Base-by-base conservation (phyloP, 1,140 invertebrate genomes). In the Venturia canescens region DNA sequence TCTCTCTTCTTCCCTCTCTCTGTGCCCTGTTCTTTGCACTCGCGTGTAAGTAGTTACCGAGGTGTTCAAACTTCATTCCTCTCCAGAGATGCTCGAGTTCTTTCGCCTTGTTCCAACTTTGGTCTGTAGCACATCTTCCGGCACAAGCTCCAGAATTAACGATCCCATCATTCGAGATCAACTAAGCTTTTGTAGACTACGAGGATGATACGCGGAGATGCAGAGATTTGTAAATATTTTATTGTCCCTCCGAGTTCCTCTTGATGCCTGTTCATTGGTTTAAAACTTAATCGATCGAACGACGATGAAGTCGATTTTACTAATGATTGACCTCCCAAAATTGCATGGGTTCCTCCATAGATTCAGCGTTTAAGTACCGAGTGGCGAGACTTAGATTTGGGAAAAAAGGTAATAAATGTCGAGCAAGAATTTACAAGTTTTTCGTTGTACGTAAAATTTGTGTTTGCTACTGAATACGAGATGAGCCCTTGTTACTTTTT, bases 121-220 rank as follows among this genome's bases (percentile, higher is more conserved):
- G 34, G 18, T 74, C 48, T 7, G 5, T 18, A 29, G 11, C 26
- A 5, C 18, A 38, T 18, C 34, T 50, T 50, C 18, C 23, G 48
- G 71, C n/a, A 74, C 11, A 69, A 69, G 18, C 48, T 50, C 16
- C 26, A 74, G 71, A 29, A 74, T 74, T 74, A 74, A 74, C 48
- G 71, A 74, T 26, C 48, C 27, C 23, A 31, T 74, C 48, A 74
- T 74, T 74, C 71, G 44, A 48, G 13, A 13, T 6, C 44, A 18
- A 29, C 48, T 18, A 53, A 53, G 27, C 48, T 26, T 72, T 9
- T 18, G 34, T 9, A 48, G 21, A 18, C 26, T 48, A 72, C 27
- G 60, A 63, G 60, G 23, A 27, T 4, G 60, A 15, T 21, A 57
- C 4, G 6, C 53, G 21, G 38, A 11, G 38, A n/a, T 44, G 7